Evolutionary conservation across 2,113 vertebrate species (phyloP).

Genomic region (Muntiacus reevesi): DNA sequence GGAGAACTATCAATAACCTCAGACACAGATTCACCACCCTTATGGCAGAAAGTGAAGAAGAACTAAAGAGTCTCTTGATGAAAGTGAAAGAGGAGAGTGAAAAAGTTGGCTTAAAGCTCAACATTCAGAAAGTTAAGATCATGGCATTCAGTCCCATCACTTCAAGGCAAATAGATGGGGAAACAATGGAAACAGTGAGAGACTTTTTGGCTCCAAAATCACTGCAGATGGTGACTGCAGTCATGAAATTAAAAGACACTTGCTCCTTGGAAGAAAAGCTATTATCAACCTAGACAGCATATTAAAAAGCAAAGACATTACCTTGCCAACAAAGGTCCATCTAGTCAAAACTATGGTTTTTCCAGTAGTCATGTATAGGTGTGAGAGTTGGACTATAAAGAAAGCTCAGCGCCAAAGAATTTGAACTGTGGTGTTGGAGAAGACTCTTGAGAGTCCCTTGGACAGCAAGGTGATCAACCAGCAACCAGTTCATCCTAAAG

Average conservation of each 20-base stretch:
- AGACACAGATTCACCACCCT: background rate
- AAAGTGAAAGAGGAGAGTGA: background rate
- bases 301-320: background rate
- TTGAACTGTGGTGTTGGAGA: background rate
- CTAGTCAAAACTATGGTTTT: background rate
- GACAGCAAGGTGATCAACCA: background rate
- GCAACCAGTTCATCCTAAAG: background rate
- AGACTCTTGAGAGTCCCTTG: background rate
- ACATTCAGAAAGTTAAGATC: background rate
- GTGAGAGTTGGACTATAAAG: background rate
- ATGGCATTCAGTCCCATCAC: background rate
- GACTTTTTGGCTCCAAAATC: background rate
- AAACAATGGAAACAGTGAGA: background rate
- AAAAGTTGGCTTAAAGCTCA: background rate
- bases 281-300: background rate
- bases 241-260: background rate
- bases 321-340: background rate
- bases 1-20: background rate
- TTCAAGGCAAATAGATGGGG: background rate
- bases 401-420: background rate
- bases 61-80: background rate
- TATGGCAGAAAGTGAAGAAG: background rate
- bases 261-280: background rate
- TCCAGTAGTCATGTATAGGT: background rate
- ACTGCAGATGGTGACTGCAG: background rate